Evolutionary conservation across 2,888 invertebrate genomes (phyloP), one percentile per base, ranked within the genome.

Genomic region (Microctonus brassicae): DNA sequence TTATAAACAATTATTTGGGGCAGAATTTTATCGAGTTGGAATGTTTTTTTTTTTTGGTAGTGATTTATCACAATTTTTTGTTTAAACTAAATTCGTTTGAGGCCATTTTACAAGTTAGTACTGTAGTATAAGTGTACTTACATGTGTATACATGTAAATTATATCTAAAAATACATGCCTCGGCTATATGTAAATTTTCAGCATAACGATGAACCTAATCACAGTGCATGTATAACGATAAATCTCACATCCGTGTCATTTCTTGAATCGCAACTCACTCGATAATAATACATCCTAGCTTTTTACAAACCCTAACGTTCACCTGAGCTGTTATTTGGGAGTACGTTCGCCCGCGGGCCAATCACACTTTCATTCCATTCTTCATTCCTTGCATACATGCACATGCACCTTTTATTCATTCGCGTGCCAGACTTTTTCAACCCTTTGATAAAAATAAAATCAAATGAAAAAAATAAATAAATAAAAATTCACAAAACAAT

Each of bases 271-370:
- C 86, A 84, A 85, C 82, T 85, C 85, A 84, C 77, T 74, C 80
- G 82, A 81, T 86, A 87, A 86, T 87, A 85, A 86, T 80, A 86
- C 81, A 86, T 83, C 81, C 80, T 81, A 78, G 78, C 69, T 74
- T 47, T 47, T 47, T 17, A 75, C 78, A 69, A 72, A 34, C 63
- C 57, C 66, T 69, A 67, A 74, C 75, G 78, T 34, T 63, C 68
- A 76, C 76, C 80, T 78, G 81, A 78, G 80, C 84, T 86, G 84
- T 86, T 86, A 86, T 86, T 86, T 84, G 78, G 82, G 76, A 80
- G 79, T 78, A 78, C 74, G 80, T 78, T 81, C 79, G 78, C 82
- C 83, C 77, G 71, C 71, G 72, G 83, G 82, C 81, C 70, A 72
- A 78, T 83, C 81, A 79, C 81, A 80, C 83, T 80, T 80, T 75